These are phyloP conservation scores for Burhinus bistriatus DNA, from an alignment of 2,113 vertebrate species.

Conservation along the genomic window DNA sequence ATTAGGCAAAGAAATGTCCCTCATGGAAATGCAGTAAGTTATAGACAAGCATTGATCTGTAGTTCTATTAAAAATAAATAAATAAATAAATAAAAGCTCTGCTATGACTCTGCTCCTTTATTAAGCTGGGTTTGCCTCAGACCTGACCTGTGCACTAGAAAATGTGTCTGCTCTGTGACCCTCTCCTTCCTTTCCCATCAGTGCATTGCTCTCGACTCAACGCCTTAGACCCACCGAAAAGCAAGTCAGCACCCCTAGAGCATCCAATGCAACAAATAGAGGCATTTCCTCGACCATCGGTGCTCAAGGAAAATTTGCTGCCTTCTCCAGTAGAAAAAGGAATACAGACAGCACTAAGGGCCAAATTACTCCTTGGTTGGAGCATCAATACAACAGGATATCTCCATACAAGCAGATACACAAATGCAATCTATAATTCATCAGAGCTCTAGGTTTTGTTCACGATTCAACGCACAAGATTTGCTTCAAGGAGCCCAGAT, in stretches of 20 bases:
- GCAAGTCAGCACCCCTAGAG: too few species aligned
- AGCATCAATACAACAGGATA: not conserved
- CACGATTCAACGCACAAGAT: too few species aligned
- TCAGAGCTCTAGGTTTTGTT: not conserved
- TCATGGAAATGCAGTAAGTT: not conserved
- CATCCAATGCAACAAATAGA: fast-evolving
- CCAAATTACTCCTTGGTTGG: not conserved
- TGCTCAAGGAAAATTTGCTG: not conserved
- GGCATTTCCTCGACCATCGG: too few species aligned
- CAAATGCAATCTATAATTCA: not conserved
- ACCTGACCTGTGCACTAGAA: not conserved
- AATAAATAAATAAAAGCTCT: not conserved
- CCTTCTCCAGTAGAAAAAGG: not conserved
- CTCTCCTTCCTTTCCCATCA: not conserved
- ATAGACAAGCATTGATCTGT: not conserved
- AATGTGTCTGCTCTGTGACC: not conserved
- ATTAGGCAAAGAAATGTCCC: not conserved
- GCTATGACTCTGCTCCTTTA: not conserved
- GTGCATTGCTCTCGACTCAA: not conserved
- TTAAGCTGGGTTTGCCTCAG: not conserved
- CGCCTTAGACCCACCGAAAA: not conserved
- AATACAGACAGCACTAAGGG: not conserved
- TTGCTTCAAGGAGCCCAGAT: not conserved
- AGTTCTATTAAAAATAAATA: not conserved
- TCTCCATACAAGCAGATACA: not conserved